phyloP scores from a whole-genome alignment of 1,140 invertebrate genomes.

The Aphis gossypii region DNA sequence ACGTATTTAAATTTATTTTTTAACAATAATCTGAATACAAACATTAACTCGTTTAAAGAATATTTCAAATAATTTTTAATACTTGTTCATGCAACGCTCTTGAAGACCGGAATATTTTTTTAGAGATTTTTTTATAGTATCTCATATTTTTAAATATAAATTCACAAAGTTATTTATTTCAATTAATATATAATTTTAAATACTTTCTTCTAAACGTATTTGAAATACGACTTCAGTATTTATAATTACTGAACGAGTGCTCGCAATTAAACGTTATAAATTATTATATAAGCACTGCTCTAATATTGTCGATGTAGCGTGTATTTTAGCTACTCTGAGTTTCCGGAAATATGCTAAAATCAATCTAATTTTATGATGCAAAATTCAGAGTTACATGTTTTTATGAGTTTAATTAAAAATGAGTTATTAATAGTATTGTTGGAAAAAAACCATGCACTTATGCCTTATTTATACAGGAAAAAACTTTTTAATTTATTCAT shows the following conservation, averaged over 20 bases:
- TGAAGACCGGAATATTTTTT: background rate
- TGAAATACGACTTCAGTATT: background rate
- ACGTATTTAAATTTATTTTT: background rate
- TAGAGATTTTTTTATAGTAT: background rate
- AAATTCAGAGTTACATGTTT: background rate
- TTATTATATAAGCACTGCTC: background rate
- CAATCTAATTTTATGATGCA: background rate
- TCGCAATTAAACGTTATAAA: background rate
- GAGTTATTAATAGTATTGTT: background rate
- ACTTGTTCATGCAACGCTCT: background rate
- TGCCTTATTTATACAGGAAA: background rate
- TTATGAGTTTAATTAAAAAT: constrained; percentile 12
- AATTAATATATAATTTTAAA: background rate
- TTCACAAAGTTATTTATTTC: background rate
- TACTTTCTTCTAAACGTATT: background rate
- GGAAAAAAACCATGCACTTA: background rate
- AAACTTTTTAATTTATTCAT: constrained; percentile 21
- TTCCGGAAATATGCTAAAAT: background rate
- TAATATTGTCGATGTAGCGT: background rate
- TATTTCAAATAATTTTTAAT: background rate
- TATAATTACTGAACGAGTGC: background rate
- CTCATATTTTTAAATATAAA: background rate
- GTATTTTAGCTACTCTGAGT: background rate
- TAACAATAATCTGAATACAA: background rate
- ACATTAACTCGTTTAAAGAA: background rate